These are phyloP conservation scores for Cebus imitator DNA, from an alignment of 2,113 vertebrate species.

Conservation along the genomic window DNA sequence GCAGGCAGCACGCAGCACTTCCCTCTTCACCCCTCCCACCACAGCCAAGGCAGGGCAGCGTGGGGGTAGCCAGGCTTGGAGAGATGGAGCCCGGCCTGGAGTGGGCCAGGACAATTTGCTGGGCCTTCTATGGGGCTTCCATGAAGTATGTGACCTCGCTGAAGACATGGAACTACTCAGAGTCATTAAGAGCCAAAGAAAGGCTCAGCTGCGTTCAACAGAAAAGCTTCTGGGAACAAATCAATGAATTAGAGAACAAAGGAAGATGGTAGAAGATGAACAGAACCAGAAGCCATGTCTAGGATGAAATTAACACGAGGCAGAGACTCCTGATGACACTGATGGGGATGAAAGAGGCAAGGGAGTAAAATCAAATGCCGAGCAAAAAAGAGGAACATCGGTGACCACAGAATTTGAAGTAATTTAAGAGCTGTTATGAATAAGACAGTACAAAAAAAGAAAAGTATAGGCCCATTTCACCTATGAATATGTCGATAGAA, in stretches of 20 bases:
- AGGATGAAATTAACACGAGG: not conserved
- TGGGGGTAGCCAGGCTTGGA: not conserved
- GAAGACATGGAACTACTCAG: not conserved
- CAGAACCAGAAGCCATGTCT: not conserved
- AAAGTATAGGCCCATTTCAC: not conserved
- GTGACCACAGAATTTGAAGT: not conserved
- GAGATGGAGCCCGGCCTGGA: not conserved
- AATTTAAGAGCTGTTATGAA: not conserved
- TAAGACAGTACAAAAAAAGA: not conserved
- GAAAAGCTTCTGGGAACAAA: not conserved
- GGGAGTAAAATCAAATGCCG: not conserved
- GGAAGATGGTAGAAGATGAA: not conserved
- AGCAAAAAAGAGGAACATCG: not conserved
- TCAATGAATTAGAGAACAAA: not conserved
- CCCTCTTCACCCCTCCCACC: accelerated
- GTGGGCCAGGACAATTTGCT: not conserved
- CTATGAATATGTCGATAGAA: not conserved
- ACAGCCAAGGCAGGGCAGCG: accelerated
- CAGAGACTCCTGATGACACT: not conserved
- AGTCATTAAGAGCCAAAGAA: not conserved
- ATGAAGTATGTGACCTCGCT: not conserved
- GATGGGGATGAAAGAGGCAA: not conserved
- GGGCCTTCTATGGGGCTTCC: not conserved
- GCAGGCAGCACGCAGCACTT: not conserved
- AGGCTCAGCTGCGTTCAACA: not conserved